Evolutionary conservation across 2,888 invertebrate species (phyloP), one percentile per base, ranked within the genome.

Genomic region (Ochropleura plecta): DNA sequence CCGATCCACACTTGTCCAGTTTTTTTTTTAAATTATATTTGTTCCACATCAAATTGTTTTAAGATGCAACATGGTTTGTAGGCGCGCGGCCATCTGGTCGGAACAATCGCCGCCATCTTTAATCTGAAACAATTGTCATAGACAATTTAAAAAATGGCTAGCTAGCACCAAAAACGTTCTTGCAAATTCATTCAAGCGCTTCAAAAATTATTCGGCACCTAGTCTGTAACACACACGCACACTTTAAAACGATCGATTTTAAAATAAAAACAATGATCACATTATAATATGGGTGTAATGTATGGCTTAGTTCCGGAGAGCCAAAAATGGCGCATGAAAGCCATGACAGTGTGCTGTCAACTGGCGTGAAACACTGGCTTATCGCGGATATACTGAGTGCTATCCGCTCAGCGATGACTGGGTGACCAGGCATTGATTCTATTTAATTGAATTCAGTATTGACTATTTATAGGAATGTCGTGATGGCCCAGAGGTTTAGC

Each of bases 361-460:
- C 46, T 70, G 66, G 20, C 70, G 16, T 76, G 70, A 76, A 75
- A 76, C 55, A 48, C 20, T 20, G 63, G 77, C 77, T 82, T 70
- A 76, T 44, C 77, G 46, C 57, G 57, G 69, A 66, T 76, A 44
- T 51, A 67, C 48, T 76, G 51, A 81, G 66, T 70, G 70, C 62
- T n/a, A 55, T 0, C 53, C 62, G n/a, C 42, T 63, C 48, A 48
- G 30, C 16, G n/a, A 76, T 70, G 57, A 63, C 64, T 57, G 70
- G 55, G 6, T 16, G 44, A 40, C n/a, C 40, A n/a, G 40, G 46
- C 40, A 55, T 18, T 42, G 42, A 55, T 60, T 40, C 16, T 51
- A 9, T 42, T 48, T 42, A 18, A 78, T 53, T 78, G 60, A 12
- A 48, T 53, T 46, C 48, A 51, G 20, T 8, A 57, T 40, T 51